phyloP scores from a whole-genome alignment of 2,113 vertebrate genomes.

The Galbula dea region DNA sequence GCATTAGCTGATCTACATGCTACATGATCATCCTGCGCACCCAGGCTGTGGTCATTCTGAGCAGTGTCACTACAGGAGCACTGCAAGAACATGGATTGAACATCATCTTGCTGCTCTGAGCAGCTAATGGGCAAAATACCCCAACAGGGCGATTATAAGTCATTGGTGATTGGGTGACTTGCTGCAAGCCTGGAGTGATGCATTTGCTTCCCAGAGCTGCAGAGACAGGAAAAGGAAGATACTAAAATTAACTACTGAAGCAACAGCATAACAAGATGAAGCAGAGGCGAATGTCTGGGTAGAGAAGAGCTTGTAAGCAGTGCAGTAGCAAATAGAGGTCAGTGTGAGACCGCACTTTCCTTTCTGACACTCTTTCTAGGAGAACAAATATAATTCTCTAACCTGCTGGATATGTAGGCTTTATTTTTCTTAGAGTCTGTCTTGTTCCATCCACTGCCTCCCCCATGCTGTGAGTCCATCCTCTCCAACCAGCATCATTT shows the following conservation, averaged over 20 bases:
- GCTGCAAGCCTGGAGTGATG: background rate
- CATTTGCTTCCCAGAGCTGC: background rate
- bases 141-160: fast-evolving
- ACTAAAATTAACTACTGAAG: background rate
- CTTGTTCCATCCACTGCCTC: background rate
- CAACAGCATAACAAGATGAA: background rate
- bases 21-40: too few species aligned
- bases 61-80: background rate
- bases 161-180: background rate
- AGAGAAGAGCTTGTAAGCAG: background rate
- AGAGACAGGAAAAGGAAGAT: background rate
- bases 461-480: background rate
- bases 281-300: background rate
- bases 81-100: background rate
- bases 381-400: background rate
- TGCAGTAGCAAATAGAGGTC: background rate
- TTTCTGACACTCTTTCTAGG: background rate
- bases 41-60: background rate
- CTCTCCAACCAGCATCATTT: background rate
- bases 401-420: background rate
- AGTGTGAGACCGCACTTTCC: background rate
- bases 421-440: background rate
- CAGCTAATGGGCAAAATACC: background rate
- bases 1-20: fast-evolving
- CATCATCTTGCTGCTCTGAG: background rate